Evolutionary conservation across 2,888 invertebrate species (phyloP).

Genomic region (Idaea aversata): DNA sequence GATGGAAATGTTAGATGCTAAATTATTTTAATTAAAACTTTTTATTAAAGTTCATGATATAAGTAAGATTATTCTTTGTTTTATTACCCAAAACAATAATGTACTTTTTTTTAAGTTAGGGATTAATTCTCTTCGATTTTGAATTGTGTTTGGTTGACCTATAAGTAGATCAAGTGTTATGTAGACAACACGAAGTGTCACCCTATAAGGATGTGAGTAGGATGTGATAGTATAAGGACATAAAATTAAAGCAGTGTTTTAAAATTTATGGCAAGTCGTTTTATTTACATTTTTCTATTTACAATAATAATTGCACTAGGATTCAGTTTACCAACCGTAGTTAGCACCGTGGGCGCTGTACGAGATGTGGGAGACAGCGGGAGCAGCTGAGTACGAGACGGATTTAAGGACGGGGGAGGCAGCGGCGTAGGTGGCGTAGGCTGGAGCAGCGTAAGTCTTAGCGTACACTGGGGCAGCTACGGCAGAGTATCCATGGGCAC

Average conservation of each 20-base stretch:
- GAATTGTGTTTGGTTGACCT: not conserved
- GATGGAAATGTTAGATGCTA: not conserved
- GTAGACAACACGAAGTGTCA: not conserved
- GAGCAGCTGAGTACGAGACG: slow-evolving; percentile 80
- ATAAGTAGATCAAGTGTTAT: not conserved
- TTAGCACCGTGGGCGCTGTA: slow-evolving; percentile 83
- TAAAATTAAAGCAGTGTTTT: slow-evolving; percentile 21
- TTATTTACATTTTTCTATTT: slow-evolving; percentile 50
- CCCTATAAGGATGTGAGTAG: not conserved
- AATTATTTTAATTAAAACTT: too few species aligned
- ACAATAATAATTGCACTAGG: slow-evolving; percentile 42
- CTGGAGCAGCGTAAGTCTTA: slow-evolving; percentile 39
- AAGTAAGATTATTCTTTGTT: not conserved
- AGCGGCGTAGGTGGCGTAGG: slow-evolving; percentile 50
- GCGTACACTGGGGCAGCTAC: slow-evolving; percentile 47
- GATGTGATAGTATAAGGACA: not conserved
- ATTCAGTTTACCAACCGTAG: slow-evolving; percentile 82
- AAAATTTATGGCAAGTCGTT: slow-evolving; percentile 44
- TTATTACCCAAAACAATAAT: not conserved
- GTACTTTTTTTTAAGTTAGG: not conserved
- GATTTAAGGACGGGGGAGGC: slow-evolving; percentile 62
- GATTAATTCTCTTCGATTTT: not conserved
- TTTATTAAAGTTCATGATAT: not conserved
- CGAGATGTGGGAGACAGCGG: slow-evolving; percentile 81
- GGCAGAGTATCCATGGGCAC: slow-evolving; percentile 44